A percentile compares a stretch with the other conserved stretches of the same genome.
Conservation (phyloP, 1,140 invertebrate genomes). For the Uloborus diversus region DNA sequence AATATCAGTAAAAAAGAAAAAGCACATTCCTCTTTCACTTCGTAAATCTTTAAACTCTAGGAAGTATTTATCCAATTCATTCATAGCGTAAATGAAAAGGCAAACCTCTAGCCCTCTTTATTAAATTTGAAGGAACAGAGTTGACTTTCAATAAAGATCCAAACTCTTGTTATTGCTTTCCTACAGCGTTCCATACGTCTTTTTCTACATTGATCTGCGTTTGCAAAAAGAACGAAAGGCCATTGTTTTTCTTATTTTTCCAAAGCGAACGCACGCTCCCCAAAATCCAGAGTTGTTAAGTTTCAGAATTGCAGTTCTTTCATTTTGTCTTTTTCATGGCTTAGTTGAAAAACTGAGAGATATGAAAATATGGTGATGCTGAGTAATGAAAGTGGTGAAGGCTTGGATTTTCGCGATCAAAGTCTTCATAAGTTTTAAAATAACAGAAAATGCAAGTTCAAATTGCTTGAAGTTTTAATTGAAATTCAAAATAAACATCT, state of each 20-base stretch:
- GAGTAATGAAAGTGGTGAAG: not conserved
- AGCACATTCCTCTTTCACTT: not conserved
- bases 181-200: constrained; percentile 33
- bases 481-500: too few relatives aligned
- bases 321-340: not conserved
- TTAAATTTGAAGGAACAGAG: constrained; percentile 53
- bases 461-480: too few relatives aligned
- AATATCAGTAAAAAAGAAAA: constrained; percentile 42
- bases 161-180: constrained; percentile 51
- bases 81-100: constrained; percentile 55
- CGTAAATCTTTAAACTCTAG: constrained; percentile 53
- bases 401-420: not conserved
- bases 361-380: not conserved
- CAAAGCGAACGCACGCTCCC: not conserved
- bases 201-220: constrained; percentile 49
- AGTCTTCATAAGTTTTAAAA: not conserved
- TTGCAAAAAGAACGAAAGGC: constrained; percentile 35
- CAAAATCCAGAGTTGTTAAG: not conserved
- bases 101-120: constrained; percentile 50
- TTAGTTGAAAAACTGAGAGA: not conserved
- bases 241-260: constrained; percentile 1
- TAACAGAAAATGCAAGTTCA: too few relatives aligned
- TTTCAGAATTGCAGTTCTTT: constrained; percentile 30
- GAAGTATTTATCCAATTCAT: constrained; percentile 55
- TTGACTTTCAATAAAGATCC: constrained; percentile 56